phyloP scores from a whole-genome alignment of 2,113 vertebrate species.

The Plestiodon gilberti region DNA sequence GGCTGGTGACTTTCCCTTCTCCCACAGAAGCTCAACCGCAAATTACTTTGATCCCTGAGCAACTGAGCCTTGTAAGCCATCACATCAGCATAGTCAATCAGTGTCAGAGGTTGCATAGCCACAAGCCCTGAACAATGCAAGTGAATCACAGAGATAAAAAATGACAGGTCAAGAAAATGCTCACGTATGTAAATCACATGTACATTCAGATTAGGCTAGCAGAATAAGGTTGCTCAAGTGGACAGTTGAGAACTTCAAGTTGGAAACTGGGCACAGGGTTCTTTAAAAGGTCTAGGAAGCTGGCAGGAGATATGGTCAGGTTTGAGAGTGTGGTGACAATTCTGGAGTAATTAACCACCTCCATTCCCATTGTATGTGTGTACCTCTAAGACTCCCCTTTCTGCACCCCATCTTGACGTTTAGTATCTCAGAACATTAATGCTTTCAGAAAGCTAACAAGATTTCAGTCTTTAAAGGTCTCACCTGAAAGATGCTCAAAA shows the following conservation, averaged over 20 bases:
- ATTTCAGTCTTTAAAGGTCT: neutral
- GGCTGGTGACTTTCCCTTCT: neutral
- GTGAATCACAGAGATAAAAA: neutral
- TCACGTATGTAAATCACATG: neutral
- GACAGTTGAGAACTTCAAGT: neutral
- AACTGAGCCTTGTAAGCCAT: neutral
- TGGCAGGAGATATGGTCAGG: neutral
- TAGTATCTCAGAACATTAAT: constrained; percentile 1
- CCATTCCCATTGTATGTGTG: neutral
- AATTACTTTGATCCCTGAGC: neutral
- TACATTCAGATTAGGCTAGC: neutral
- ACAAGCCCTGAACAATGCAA: neutral
- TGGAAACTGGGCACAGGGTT: neutral
- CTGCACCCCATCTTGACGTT: neutral
- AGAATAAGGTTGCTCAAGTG: neutral
- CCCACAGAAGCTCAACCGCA: neutral
- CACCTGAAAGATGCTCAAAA: neutral
- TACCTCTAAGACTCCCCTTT: neutral
- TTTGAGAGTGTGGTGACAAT: neutral
- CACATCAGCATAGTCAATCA: neutral
- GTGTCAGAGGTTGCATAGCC: neutral
- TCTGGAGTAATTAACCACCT: neutral
- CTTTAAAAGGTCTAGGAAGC: neutral
- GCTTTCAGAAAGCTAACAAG: constrained; percentile 6
- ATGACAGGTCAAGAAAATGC: neutral